These are phyloP conservation scores for Pristionchus mayeri DNA, from an alignment of 2,888 invertebrate species.

Conservation along the genomic window DNA sequence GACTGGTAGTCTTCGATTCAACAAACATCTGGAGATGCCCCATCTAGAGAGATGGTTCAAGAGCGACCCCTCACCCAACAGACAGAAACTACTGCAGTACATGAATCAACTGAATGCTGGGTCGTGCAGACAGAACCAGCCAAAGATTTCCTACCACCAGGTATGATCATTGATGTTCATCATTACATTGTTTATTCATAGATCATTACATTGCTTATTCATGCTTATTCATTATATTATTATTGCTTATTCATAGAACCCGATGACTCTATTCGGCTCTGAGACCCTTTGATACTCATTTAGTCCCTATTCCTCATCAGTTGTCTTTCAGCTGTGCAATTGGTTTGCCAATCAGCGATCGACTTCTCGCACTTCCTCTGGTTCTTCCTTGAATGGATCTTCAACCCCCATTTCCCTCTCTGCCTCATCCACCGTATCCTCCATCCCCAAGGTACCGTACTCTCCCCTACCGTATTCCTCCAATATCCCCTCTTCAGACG, in stretches of 20 bases:
- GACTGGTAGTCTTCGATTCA: conserved; percentile 66
- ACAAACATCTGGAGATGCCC: conserved; percentile 86
- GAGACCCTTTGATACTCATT: too few species aligned
- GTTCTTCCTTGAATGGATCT: conserved; percentile 19
- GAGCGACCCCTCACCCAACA: conserved; percentile 92
- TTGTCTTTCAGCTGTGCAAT: conserved; percentile 75
- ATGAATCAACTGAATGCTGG: conserved; percentile 92
- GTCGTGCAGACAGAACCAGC: conserved; percentile 83
- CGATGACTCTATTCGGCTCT: too few species aligned
- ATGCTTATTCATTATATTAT: too few species aligned
- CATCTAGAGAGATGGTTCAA: conserved; percentile 94
- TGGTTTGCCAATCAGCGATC: conserved; percentile 92
- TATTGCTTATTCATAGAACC: too few species aligned
- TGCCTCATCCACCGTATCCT: conserved; percentile 22
- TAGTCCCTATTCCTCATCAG: too few species aligned
- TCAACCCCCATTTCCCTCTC: conserved; percentile 29
- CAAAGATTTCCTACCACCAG: conserved; percentile 69
- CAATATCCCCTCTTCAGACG: neutral
- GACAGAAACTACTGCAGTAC: conserved; percentile 96
- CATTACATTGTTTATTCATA: too few species aligned
- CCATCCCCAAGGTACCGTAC: conserved; percentile 34
- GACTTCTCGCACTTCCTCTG: conserved; percentile 46
- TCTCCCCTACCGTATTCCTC: neutral
- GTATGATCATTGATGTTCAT: conserved; percentile 49
- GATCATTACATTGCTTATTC: too few species aligned